Conservation (phyloP, 2,888 invertebrate genomes). For the Xestoiulus laeticollis region DNA sequence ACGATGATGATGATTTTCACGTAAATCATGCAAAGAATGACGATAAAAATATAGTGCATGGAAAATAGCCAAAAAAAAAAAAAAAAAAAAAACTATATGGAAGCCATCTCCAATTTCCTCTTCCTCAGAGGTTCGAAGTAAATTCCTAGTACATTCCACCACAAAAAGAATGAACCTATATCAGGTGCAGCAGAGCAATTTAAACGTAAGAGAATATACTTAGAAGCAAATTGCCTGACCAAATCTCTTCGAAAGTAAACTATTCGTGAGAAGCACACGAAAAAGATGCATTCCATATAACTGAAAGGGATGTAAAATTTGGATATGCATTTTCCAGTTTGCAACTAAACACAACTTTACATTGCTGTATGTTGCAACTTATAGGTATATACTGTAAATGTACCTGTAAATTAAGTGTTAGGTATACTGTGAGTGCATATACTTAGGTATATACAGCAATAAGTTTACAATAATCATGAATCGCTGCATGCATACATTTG, state of each 20-base stretch:
- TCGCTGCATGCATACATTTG: too few relatives aligned
- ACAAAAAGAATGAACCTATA: conserved; percentile 23
- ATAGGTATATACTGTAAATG: too few relatives aligned
- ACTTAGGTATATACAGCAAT: too few relatives aligned
- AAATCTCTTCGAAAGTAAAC: background rate
- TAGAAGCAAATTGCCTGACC: background rate
- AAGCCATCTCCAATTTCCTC: conserved; percentile 25
- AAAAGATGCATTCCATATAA: background rate
- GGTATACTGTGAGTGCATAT: too few relatives aligned
- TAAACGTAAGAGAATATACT: background rate
- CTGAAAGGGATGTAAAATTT: background rate
- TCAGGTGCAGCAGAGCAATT: background rate
- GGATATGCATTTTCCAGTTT: too few relatives aligned
- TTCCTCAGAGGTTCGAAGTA: background rate
- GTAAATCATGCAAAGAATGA: conserved; percentile 49
- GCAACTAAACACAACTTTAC: too few relatives aligned
- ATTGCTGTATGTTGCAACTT: too few relatives aligned
- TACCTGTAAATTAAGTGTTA: too few relatives aligned
- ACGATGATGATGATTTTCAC: conserved; percentile 49
- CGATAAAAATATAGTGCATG: conserved; percentile 47
- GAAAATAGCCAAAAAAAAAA: conserved; percentile 49
- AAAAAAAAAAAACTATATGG: conserved; percentile 36
- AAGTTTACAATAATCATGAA: too few relatives aligned
- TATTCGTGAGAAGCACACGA: background rate
- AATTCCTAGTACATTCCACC: background rate